Conservation (phyloP, 92 coral and sea anemone species). For the Palythoa caribaeorum region DNA sequence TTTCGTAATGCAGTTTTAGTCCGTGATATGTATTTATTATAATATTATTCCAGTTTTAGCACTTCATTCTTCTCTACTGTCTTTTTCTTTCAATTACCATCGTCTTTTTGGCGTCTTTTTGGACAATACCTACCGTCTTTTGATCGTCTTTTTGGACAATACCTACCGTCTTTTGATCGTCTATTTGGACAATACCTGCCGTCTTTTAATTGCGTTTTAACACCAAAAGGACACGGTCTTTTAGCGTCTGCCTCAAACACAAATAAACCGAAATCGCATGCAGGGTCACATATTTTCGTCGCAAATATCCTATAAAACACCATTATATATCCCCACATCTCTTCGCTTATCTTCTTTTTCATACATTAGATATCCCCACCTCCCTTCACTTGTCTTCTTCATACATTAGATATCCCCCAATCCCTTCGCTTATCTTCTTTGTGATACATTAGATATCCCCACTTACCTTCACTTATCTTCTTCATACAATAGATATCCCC, state of each 20-base stretch:
- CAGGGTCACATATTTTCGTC: neutral
- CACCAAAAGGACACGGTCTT: neutral
- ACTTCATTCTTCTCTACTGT: neutral
- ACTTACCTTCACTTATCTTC: too few species aligned
- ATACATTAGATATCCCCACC: too few species aligned
- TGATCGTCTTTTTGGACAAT: slow-evolving; percentile 5
- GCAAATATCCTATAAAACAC: too few species aligned
- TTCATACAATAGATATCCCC: too few species aligned
- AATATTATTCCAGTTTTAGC: neutral
- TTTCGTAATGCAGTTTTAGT: neutral
- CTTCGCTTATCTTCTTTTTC: too few species aligned
- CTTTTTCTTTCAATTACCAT: slow-evolving; percentile 4
- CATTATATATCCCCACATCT: too few species aligned
- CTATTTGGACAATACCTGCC: neutral
- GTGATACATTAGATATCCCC: too few species aligned
- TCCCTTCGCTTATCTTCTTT: too few species aligned
- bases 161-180: neutral
- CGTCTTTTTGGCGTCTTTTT: slow-evolving; percentile 6
- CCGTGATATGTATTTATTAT: neutral
- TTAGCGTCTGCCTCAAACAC: slow-evolving; percentile 19
- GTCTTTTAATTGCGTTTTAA: neutral
- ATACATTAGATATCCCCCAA: too few species aligned
- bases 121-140: neutral
- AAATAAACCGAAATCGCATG: slow-evolving; percentile 1
- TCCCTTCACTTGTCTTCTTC: too few species aligned